A percentile compares a stretch with the other conserved stretches of the same genome.
Conservation (phyloP, 1,140 invertebrate species). For the Zaprionus inermis region DNA sequence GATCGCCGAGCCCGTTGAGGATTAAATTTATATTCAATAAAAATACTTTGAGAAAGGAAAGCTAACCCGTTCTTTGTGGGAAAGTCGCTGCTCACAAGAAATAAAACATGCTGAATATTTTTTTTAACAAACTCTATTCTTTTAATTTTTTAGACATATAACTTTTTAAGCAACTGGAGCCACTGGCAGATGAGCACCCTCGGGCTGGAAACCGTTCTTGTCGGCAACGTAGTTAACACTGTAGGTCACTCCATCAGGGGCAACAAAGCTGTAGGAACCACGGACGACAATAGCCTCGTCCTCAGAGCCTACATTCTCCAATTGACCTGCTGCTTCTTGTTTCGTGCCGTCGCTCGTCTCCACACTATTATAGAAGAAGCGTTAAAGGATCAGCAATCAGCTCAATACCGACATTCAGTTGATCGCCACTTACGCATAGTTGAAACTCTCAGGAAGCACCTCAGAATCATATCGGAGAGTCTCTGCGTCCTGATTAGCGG, state of each 20-base stretch:
- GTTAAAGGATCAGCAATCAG: not conserved
- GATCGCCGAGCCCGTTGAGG: too few relatives aligned
- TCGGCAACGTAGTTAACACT: constrained; percentile 62
- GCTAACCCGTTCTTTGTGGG: too few relatives aligned
- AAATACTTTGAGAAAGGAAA: too few relatives aligned
- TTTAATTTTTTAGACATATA: too few relatives aligned
- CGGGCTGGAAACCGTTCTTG: constrained; percentile 89
- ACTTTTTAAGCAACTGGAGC: constrained; percentile 76
- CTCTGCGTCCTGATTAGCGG: constrained; percentile 54
- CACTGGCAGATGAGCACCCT: constrained; percentile 86
- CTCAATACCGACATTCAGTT: not conserved
- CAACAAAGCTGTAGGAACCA: constrained; percentile 51
- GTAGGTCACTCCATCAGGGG: constrained; percentile 50
- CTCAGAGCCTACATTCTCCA: constrained; percentile 26
- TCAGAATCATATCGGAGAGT: constrained; percentile 74
- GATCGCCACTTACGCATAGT: constrained; percentile 82
- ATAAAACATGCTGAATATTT: not conserved
- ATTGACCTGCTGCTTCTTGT: constrained; percentile 66
- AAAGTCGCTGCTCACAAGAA: too few relatives aligned
- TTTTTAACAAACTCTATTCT: not conserved
- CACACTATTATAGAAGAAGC: constrained; percentile 76
- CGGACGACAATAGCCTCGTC: constrained; percentile 44
- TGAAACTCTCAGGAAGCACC: constrained; percentile 84
- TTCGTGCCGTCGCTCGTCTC: constrained; percentile 88
- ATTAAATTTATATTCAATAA: too few relatives aligned